Evolutionary conservation across 2,113 vertebrate species (phyloP).

Genomic region (Grantiella picta): DNA sequence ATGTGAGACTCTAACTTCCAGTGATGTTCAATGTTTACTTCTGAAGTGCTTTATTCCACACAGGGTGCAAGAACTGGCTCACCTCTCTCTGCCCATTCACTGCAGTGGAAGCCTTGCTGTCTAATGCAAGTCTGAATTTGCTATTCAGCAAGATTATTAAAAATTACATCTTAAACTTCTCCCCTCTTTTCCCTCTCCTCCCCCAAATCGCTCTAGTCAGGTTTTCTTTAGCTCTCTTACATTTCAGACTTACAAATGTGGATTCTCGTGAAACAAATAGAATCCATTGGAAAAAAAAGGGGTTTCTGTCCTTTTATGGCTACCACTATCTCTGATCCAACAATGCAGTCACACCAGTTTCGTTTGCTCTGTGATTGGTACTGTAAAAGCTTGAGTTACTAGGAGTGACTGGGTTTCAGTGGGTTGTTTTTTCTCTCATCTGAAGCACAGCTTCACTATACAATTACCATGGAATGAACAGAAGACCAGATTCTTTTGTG

Average conservation of each 20-base stretch:
- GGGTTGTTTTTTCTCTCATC: background rate
- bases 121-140: background rate
- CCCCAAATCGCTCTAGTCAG: background rate
- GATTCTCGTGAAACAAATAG: background rate
- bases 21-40: background rate
- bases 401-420: background rate
- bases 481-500: background rate
- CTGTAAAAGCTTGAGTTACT: fast-evolving
- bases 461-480: background rate
- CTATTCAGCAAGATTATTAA: background rate
- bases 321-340: background rate
- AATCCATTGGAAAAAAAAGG: fast-evolving
- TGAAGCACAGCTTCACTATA: background rate
- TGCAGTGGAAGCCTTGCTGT: background rate
- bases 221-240: background rate
- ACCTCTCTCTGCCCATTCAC: background rate
- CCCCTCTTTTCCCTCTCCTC: background rate
- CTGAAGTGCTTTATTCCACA: background rate
- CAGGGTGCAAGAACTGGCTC: background rate
- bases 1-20: background rate
- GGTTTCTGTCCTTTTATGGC: background rate
- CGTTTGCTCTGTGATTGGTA: background rate
- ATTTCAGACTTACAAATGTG: background rate
- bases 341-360: background rate
- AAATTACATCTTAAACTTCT: background rate